A percentile compares a stretch with the other conserved stretches of the same genome.
phyloP scores from a whole-genome alignment of 2,888 invertebrate species.

The Tetranychus truncatus region DNA sequence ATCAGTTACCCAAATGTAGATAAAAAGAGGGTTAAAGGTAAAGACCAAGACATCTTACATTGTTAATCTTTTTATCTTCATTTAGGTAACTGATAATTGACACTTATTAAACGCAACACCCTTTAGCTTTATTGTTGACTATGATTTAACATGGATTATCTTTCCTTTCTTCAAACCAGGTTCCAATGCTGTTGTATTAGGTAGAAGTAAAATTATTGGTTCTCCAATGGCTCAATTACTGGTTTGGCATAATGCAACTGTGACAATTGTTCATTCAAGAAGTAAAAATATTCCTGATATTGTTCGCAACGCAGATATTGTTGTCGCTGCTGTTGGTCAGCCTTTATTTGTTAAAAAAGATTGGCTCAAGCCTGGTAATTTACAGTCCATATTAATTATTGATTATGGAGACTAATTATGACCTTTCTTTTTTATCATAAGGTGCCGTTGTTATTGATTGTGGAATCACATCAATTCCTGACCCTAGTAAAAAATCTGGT shows the following conservation, averaged over 20 bases:
- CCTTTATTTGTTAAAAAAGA: conserved; percentile 73
- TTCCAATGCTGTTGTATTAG: conserved; percentile 73
- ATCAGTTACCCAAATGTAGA: no score
- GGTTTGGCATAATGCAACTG: conserved; percentile 90
- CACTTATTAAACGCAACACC: no score
- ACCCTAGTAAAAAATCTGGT: conserved; percentile 48
- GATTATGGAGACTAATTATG: neutral
- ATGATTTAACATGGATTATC: neutral
- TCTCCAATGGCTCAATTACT: conserved; percentile 81
- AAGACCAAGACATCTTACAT: no score
- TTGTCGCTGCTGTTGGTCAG: conserved; percentile 87
- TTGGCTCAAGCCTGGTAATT: conserved; percentile 65
- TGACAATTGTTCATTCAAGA: conserved; percentile 88
- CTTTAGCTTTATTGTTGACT: no score
- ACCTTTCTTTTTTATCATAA: neutral
- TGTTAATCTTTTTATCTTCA: no score
- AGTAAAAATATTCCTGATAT: conserved; percentile 53
- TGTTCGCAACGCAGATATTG: conserved; percentile 55
- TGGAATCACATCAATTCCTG: conserved; percentile 80
- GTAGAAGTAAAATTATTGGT: conserved; percentile 83
- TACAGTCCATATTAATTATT: neutral
- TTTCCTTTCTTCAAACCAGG: conserved; percentile 36
- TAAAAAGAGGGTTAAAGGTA: no score
- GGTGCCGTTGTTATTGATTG: conserved; percentile 97
- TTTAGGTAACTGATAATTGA: no score